phyloP scores from a whole-genome alignment of 2,797 vertebrate genomes.

The Rhadinocentrus ornatus region DNA sequence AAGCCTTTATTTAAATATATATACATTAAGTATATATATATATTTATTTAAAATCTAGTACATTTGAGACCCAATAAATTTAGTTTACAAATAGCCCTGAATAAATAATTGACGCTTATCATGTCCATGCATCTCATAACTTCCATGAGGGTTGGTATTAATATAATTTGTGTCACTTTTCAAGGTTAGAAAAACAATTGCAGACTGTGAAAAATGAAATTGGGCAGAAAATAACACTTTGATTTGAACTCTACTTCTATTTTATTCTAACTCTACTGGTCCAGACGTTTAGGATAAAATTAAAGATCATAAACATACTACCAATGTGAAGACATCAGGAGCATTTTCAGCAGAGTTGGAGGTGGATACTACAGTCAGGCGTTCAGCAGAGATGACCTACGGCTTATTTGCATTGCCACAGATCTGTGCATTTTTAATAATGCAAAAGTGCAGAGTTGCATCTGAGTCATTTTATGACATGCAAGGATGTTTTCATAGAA shows the following conservation, averaged over 20 bases:
- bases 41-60: too few relatives aligned
- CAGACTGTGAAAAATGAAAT: not conserved
- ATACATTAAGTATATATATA: too few relatives aligned
- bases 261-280: not conserved
- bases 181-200: not conserved
- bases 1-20: too few relatives aligned
- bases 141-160: too few relatives aligned
- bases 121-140: too few relatives aligned
- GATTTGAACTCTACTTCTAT: not conserved
- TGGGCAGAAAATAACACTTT: not conserved
- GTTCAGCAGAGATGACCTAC: not conserved
- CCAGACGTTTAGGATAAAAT: too few relatives aligned
- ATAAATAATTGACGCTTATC: too few relatives aligned
- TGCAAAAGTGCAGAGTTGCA: constrained; percentile 3
- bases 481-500: not conserved
- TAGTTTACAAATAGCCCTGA: too few relatives aligned
- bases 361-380: not conserved
- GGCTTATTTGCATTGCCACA: not conserved
- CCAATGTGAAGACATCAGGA: not conserved
- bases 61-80: too few relatives aligned
- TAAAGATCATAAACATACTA: not conserved
- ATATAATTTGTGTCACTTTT: not conserved
- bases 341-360: not conserved
- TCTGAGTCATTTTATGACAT: not conserved
- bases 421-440: constrained; percentile 1